phyloP scores from a whole-genome alignment of 2,113 vertebrate species.

The Physeter macrocephalus region DNA sequence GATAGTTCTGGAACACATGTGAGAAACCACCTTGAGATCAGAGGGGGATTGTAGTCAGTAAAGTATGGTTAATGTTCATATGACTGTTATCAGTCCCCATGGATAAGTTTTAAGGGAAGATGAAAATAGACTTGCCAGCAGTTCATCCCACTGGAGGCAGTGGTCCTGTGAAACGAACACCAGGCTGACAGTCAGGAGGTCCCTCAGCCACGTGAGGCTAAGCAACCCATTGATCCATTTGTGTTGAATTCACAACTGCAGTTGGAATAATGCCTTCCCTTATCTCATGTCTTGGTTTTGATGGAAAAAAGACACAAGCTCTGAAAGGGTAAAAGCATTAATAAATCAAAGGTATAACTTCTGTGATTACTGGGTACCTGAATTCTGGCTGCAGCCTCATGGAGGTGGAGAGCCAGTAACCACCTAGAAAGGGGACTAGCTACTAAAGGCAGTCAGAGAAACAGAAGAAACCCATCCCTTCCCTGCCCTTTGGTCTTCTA shows the following conservation, averaged over 20 bases:
- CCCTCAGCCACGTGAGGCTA: not conserved
- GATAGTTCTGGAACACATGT: not conserved
- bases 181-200: not conserved
- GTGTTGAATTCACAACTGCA: not conserved
- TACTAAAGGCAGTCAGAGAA: not conserved
- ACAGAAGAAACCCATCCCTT: not conserved
- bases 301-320: not conserved
- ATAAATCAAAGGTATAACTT: not conserved
- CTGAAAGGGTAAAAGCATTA: not conserved
- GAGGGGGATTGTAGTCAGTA: not conserved
- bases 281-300: not conserved
- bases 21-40: not conserved
- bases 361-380: not conserved
- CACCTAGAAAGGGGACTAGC: not conserved
- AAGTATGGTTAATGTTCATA: not conserved
- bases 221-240: not conserved
- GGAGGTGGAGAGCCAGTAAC: not conserved
- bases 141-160: not conserved
- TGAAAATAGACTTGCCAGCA: not conserved
- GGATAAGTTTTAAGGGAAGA: not conserved
- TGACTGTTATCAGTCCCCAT: not conserved
- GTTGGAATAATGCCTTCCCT: not conserved
- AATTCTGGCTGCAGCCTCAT: not conserved
- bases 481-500: not conserved
- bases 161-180: not conserved